Evolutionary conservation across 2,113 vertebrate genomes (phyloP).

Genomic region (Heliornis fulica): DNA sequence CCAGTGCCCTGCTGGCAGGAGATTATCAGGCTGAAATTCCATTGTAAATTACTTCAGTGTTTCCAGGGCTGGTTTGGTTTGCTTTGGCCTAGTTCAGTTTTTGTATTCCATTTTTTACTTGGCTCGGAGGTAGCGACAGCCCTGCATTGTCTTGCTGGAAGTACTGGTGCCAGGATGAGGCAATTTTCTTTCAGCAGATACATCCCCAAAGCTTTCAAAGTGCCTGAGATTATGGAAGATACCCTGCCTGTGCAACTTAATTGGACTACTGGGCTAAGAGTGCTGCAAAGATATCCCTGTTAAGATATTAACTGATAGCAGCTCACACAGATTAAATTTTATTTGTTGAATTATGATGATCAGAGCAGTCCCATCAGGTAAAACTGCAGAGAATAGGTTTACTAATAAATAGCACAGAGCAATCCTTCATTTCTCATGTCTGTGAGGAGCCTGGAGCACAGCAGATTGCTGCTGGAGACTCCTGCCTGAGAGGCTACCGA

Average conservation of each 20-base stretch:
- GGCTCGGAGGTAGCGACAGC: neutral
- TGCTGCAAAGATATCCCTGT: neutral
- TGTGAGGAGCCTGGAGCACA: neutral
- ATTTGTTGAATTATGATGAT: neutral
- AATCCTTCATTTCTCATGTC: neutral
- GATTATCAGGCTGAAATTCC: neutral
- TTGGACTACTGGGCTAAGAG: neutral
- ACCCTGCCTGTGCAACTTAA: neutral
- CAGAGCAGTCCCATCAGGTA: constrained; percentile 1
- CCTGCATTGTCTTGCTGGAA: neutral
- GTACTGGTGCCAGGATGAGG: neutral
- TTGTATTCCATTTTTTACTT: neutral
- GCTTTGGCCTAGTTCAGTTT: neutral
- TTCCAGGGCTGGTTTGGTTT: neutral
- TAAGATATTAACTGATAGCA: neutral
- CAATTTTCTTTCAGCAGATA: neutral
- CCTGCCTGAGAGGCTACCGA: neutral
- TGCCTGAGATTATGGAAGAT: neutral
- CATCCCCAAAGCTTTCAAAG: neutral
- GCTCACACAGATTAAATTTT: neutral
- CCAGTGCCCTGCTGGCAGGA: neutral
- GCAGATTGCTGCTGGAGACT: constrained; percentile 5
- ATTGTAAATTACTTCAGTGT: neutral
- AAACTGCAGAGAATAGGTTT: constrained; percentile 2
- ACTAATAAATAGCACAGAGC: neutral